Evolutionary conservation across 2,888 invertebrate species (phyloP), one percentile per base, ranked within the genome.

Genomic region (Tineola bisselliella): DNA sequence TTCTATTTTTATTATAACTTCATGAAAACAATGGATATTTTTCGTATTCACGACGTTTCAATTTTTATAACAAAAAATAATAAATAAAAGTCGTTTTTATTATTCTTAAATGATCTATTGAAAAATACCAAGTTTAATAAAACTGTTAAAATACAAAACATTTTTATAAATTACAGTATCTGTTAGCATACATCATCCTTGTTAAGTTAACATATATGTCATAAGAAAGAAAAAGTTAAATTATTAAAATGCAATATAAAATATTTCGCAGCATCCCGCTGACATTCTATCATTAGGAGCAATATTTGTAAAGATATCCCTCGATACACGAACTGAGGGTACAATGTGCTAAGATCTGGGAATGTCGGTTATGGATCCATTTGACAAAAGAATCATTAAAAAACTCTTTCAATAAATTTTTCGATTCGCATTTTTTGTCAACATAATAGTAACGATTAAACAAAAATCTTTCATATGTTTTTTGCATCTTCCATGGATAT

Each of bases 321-420:
- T 69, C 68, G 70, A 68, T 69, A 76, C 44, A 11, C 52, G 5
- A 13, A 13, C 79, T 71, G 70, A 68, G 65, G 66, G 75, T 73
- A 86, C 81, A 84, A 86, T 77, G 72, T 77, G 68, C 68, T 68
- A 70, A 77, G 76, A 84, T 81, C 84, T 86, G 86, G 79, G 87
- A 87, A 87, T 81, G 82, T 84, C 84, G 79, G 86, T 84, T 86
- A 82, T 79, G 78, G 78, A 73, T 68, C 65, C 72, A 65, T 65
- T 66, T 72, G 69, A 84, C 82, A 86, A 86, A 81, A 75, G 79
- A 78, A 81, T 76, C 59, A 75, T 73, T 77, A 79, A 86, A 84
- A 61, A 86, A 83, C 81, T 71, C 65, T 68, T 70, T 69, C 67
- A 70, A 68, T 74, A 77, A 78, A 81, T 80, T 76, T 68, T 76